Conservation (phyloP, 1,140 invertebrate genomes). For the Hormaphis cornu region DNA sequence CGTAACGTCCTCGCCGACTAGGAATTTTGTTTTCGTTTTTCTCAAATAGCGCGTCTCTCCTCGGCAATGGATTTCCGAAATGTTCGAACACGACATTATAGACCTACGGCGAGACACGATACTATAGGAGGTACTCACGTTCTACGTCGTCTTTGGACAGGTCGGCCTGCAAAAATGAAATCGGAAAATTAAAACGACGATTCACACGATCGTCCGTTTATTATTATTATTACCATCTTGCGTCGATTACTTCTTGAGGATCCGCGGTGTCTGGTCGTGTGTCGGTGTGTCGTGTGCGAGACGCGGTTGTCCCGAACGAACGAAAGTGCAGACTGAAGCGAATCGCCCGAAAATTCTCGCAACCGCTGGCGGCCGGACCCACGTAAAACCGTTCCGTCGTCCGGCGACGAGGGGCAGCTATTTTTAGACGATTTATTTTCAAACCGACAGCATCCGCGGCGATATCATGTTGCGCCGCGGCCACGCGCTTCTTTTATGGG, state of each 20-base stretch:
- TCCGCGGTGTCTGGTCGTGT: no score
- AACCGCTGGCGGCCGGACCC: not conserved
- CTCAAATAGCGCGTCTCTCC: no score
- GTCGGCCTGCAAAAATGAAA: not conserved
- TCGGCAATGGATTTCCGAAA: no score
- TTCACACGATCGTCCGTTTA: not conserved
- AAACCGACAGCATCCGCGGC: not conserved
- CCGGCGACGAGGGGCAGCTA: no score
- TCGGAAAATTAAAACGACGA: not conserved
- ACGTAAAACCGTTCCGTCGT: no score
- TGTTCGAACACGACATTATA: no score
- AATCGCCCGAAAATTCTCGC: no score
- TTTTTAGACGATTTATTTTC: constrained; percentile 25
- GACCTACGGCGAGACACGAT: not conserved
- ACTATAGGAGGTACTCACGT: not conserved
- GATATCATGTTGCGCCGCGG: constrained; percentile 18
- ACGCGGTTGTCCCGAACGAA: not conserved
- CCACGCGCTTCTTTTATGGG: constrained; percentile 11
- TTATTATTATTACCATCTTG: constrained; percentile 5
- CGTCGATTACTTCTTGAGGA: no score
- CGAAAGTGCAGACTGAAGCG: not conserved
- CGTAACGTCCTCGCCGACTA: no score
- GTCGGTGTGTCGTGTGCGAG: not conserved
- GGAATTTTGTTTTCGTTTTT: no score
- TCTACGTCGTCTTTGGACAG: not conserved